Percentiles rank a stretch among this genome's conserved stretches.
Evolutionary conservation across 2,113 vertebrate genomes (phyloP).

Genomic region (Psilopsiagon aymara): DNA sequence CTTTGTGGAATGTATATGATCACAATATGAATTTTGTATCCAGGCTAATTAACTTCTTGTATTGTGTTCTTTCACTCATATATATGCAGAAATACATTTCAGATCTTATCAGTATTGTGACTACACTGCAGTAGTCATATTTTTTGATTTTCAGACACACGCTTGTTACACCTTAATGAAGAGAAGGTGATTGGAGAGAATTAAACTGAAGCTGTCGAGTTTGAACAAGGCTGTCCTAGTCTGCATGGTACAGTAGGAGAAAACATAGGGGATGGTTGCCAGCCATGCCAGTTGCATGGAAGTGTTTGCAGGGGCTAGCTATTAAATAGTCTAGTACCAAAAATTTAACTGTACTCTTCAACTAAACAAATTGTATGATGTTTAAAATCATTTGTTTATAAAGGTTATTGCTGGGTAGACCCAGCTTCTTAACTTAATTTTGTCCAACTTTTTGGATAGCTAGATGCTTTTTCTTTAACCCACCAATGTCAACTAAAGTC

Average conservation of each 20-base stretch:
- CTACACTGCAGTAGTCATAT: background rate
- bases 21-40: background rate
- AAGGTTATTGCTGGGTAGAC: background rate
- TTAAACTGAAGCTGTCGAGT: background rate
- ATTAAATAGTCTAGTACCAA: background rate
- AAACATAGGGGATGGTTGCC: background rate
- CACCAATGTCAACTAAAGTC: background rate
- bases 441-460: background rate
- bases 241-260: background rate
- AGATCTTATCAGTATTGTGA: background rate
- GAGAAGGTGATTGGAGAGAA: constrained; percentile 1
- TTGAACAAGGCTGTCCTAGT: background rate
- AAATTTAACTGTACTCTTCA: background rate
- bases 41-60: background rate
- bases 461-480: background rate
- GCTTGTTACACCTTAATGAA: background rate
- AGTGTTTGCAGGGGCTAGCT: background rate
- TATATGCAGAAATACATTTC: background rate
- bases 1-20: background rate
- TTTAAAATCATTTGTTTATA: background rate
- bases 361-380: background rate
- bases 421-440: background rate
- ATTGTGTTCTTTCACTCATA: background rate
- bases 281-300: background rate
- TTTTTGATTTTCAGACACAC: background rate